phyloP scores from a whole-genome alignment of 2,113 vertebrate genomes.

The Rhizomys pruinosus region DNA sequence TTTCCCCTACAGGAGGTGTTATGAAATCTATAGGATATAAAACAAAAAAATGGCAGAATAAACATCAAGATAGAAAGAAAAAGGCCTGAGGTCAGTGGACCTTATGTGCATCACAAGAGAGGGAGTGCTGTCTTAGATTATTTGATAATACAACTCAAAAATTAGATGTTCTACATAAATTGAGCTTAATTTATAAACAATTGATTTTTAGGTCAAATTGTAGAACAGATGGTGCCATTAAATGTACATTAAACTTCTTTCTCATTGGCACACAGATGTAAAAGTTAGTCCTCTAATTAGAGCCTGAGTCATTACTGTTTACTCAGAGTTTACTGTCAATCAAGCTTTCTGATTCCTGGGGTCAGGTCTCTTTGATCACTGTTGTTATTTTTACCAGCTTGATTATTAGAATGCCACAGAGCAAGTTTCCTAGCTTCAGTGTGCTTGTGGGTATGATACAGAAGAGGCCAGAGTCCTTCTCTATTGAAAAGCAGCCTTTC shows the following conservation, averaged over 20 bases:
- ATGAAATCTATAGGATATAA: constrained; percentile 42
- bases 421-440: background rate
- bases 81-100: background rate
- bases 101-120: constrained; percentile 43
- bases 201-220: constrained; percentile 57
- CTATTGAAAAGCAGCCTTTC: background rate
- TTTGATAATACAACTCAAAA: constrained; percentile 64
- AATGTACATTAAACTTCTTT: constrained; percentile 75
- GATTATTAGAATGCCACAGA: background rate
- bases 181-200: constrained; percentile 70
- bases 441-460: background rate
- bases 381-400: background rate
- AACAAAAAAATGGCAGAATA: constrained; percentile 62
- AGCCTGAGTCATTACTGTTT: constrained; percentile 44
- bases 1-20: constrained; percentile 49
- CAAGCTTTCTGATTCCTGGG: background rate
- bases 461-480: fast-evolving
- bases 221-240: constrained; percentile 74
- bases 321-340: constrained; percentile 67
- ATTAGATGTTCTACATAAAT: constrained; percentile 42
- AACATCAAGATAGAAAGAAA: constrained; percentile 34
- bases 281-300: constrained; percentile 72
- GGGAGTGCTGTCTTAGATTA: constrained; percentile 46
- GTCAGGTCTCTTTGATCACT: background rate
- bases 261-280: constrained; percentile 55